Evolutionary conservation across 1,140 invertebrate species (phyloP), one percentile per base, ranked within the genome.

Genomic region (Leptonema lineaticorne): DNA sequence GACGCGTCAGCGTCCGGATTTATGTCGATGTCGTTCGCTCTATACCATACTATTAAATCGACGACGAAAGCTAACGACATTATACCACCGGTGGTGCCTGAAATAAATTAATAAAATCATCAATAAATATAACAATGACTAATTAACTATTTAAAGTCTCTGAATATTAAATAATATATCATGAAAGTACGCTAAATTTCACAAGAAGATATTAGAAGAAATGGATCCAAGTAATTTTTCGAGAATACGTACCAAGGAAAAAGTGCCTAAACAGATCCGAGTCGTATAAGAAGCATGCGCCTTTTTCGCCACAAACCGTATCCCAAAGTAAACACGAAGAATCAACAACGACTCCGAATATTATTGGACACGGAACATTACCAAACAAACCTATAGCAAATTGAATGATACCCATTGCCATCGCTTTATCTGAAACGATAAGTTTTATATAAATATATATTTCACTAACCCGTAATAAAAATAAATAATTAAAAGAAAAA

Each of bases 361-460:
- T 88, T 74, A 95, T 93, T 14, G 94, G 92, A 81, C 94, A 96
- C 72, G 94, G 94, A 71, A 96, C 93, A 78, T 95, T 96, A 68
- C 93, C 93, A 79, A 96, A 95, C 69, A 96, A 84, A 37, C 93
- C 93, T 73, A 95, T 95, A 57, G 94, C 93, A 81, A 94, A 95
- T 76, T 95, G 92, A 78, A 96, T 94, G 67, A 96, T 87, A 14
- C 94, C 94, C 75, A 96, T 86, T 58, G 94, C 94, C 93, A 96
- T 95, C 30, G 93, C 93, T 79, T 96, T 96, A 78, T 96, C 94
- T 81, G 71, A 41, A 74, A 63, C n/a, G n/a, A n/a, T 29, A n/a
- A n/a, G n/a, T 30, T 48, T 16, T 8, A 8, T n/a, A 37, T n/a
- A 37, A 37, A 8, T 37, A 37, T 8, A 37, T 37, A 37, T 8